Percentiles rank a stretch among this genome's conserved stretches.
phyloP scores from a whole-genome alignment of 2,113 vertebrate species.

The Rhabdomys dilectus region DNA sequence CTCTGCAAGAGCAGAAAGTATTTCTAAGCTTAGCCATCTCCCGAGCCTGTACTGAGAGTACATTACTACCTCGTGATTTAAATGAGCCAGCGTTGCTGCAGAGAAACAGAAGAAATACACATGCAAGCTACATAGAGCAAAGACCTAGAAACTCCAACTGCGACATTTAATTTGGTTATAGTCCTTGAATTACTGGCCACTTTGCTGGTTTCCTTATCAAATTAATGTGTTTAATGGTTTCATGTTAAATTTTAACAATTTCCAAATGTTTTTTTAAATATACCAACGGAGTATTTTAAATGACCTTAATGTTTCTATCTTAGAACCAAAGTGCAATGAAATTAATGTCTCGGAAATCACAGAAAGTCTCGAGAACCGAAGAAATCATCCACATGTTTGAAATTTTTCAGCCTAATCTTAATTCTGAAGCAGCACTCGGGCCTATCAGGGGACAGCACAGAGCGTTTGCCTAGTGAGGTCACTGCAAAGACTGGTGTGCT shows the following conservation, averaged over 20 bases:
- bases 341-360: background rate
- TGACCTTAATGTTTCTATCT: background rate
- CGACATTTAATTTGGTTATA: background rate
- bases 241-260: conserved; percentile 14
- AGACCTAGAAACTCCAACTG: background rate
- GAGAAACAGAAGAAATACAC: background rate
- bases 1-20: background rate
- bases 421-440: background rate
- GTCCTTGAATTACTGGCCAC: background rate
- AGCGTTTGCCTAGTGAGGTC: background rate
- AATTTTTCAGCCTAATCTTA: conserved; percentile 7
- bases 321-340: conserved; percentile 17
- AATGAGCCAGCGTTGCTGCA: background rate
- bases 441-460: background rate
- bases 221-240: conserved; percentile 3
- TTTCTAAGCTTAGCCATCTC: background rate
- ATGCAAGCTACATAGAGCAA: background rate
- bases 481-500: background rate
- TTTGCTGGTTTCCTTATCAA: conserved; percentile 47
- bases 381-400: background rate
- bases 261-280: conserved; percentile 9
- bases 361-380: background rate
- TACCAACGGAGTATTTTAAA: conserved; percentile 16
- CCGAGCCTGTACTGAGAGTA: background rate
- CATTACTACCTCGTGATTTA: background rate